Percentiles rank a stretch among this genome's conserved stretches.
Evolutionary conservation across 2,113 vertebrate species (phyloP).

Genomic region (Eptesicus fuscus): DNA sequence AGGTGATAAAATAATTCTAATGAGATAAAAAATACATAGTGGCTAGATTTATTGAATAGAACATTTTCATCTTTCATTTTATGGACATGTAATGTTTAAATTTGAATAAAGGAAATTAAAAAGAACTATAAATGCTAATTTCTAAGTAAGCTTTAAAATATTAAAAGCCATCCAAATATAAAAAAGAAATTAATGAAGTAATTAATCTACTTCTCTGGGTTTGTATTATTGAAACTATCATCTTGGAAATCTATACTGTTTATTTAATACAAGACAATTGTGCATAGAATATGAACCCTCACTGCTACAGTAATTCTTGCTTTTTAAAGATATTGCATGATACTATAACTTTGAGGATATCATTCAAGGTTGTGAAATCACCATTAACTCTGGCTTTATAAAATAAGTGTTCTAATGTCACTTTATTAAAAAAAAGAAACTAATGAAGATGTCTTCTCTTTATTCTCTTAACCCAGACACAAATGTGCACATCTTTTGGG

Average conservation of each 20-base stretch:
- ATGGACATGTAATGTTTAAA: not conserved
- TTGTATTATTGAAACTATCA: slow-evolving; percentile 83
- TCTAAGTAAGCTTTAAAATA: slow-evolving; percentile 36
- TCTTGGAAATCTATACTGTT: slow-evolving; percentile 81
- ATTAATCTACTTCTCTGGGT: slow-evolving; percentile 79
- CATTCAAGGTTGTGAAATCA: slow-evolving; percentile 84
- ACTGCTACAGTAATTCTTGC: slow-evolving; percentile 83
- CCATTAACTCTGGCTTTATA: slow-evolving; percentile 84
- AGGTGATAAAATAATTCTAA: not conserved
- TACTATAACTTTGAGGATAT: slow-evolving; percentile 83
- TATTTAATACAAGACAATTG: slow-evolving; percentile 79
- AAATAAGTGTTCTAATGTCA: slow-evolving; percentile 92
- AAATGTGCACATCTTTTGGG: slow-evolving; percentile 79
- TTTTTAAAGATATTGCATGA: slow-evolving; percentile 80
- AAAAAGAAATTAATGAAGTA: slow-evolving; percentile 71
- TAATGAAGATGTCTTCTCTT: slow-evolving; percentile 92
- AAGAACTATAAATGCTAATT: slow-evolving; percentile 52
- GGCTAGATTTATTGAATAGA: not conserved
- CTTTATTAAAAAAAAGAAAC: slow-evolving; percentile 95
- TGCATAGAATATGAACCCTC: slow-evolving; percentile 82
- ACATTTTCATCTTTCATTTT: slow-evolving; percentile 20
- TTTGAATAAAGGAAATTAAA: slow-evolving; percentile 13
- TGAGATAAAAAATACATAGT: not conserved
- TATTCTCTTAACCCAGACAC: slow-evolving; percentile 87
- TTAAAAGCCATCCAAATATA: slow-evolving; percentile 15